phyloP scores from a whole-genome alignment of 2,888 invertebrate genomes.

The Ischnura elegans region DNA sequence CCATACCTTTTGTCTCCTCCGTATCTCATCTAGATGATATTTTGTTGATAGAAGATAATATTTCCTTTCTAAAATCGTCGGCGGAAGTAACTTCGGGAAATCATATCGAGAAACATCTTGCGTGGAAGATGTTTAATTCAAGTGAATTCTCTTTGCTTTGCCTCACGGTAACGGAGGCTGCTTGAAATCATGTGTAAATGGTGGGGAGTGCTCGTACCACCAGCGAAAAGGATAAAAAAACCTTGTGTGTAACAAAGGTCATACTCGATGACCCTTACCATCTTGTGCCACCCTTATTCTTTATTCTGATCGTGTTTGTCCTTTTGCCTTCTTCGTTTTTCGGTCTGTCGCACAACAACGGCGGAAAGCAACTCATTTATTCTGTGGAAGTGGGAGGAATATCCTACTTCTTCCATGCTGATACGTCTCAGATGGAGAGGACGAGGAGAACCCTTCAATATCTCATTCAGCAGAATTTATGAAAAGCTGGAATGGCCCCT shows the following conservation, averaged over 20 bases:
- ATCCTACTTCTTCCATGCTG: too few relatives aligned
- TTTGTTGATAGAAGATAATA: too few relatives aligned
- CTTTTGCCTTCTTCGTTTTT: background rate
- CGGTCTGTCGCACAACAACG: background rate
- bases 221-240: too few relatives aligned
- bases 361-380: background rate
- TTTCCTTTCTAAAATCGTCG: background rate
- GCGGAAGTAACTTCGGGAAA: background rate
- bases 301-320: background rate
- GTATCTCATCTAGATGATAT: too few relatives aligned
- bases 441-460: background rate
- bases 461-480: background rate
- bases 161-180: background rate
- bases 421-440: background rate
- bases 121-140: background rate
- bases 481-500: conserved; percentile 5
- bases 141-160: background rate
- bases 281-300: background rate
- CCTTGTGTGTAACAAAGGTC: background rate
- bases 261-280: background rate
- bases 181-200: background rate
- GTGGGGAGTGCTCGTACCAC: background rate
- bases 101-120: background rate
- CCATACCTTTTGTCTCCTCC: too few relatives aligned
- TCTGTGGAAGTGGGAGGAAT: too few relatives aligned